Evolutionary conservation across 2,113 vertebrate species (phyloP), one percentile per base, ranked within the genome.

Genomic region (Microcebus lehilahytsara): DNA sequence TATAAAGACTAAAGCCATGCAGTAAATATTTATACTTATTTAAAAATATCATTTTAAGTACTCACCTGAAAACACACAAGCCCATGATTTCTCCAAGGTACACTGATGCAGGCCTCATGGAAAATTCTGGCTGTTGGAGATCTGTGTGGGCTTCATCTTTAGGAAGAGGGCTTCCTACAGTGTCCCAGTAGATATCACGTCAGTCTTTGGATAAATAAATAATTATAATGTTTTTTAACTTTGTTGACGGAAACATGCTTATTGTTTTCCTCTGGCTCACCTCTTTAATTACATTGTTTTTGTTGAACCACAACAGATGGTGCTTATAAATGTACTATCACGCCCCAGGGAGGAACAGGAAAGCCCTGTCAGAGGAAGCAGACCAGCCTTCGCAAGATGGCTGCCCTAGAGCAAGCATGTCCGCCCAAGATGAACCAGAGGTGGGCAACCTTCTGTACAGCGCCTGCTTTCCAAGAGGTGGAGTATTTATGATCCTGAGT

Each of bases 281-380:
- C 22, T 92, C 40, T 27, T 60, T 95, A 67, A 88, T 32, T 25
- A 27, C 9, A 12, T n/a, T 85, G 34, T 88, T 92, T 62, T 62
- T 66, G 10, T 64, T 81, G 71, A 91, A 60, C n/a, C 78, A 67
- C 81, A 16, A 32, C 80, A 92, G 49, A 71, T 85, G 85, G 51
- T 49, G 2, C 75, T 69, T 87, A 32, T 71, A 64, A 71, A 37
- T 2, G 32, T n/a, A 30, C 9, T 40, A 2, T 66, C 51, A 72
- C 3, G 0, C 56, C 85, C 85, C 46, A 9, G 11, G 20, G 30
- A 84, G 69, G 49, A 46, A 69, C 6, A 6, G 42, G 4, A 19
- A 42, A n/a, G 20, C 22, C 58, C 66, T 22, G 3, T 23, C n/a
- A 3, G 23, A 67, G 58, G 66, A 53, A 46, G 66, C 20, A 5